phyloP scores from a whole-genome alignment of 2,888 invertebrate genomes.

The Pherbina coryleti region DNA sequence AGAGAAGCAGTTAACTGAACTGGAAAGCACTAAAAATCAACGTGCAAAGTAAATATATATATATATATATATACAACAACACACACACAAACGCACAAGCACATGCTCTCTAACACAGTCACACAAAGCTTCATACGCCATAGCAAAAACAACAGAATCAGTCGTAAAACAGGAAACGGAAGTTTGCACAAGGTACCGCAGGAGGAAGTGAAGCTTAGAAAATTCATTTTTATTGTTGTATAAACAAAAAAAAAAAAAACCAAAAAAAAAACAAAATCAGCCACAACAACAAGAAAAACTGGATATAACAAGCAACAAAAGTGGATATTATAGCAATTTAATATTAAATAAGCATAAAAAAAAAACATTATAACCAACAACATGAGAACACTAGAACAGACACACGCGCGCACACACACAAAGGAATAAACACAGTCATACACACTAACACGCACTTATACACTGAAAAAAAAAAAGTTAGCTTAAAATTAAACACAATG shows the following conservation, averaged over 20 bases:
- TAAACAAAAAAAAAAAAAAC: background rate
- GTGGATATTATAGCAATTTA: slow-evolving; percentile 29
- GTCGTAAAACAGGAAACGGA: too few relatives aligned
- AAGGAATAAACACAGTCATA: background rate
- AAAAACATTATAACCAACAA: background rate
- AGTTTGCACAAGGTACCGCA: too few relatives aligned
- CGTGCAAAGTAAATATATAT: slow-evolving; percentile 51
- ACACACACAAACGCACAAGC: slow-evolving; percentile 49
- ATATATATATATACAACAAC: too few relatives aligned
- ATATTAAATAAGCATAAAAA: slow-evolving; percentile 13
- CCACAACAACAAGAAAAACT: slow-evolving; percentile 16
- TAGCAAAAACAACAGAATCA: too few relatives aligned
- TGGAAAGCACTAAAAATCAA: background rate
- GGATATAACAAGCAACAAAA: too few relatives aligned
- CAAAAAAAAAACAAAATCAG: background rate
- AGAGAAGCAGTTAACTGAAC: background rate
- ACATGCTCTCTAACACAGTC: slow-evolving; percentile 28
- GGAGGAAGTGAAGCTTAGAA: too few relatives aligned
- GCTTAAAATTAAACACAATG: too few relatives aligned
- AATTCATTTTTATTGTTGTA: too few relatives aligned
- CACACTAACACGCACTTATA: background rate
- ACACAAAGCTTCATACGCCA: too few relatives aligned
- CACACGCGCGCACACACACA: background rate
- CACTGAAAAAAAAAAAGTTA: background rate
- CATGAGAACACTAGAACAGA: background rate